phyloP scores from a whole-genome alignment of 2,113 vertebrate species.

The Chitala chitala region DNA sequence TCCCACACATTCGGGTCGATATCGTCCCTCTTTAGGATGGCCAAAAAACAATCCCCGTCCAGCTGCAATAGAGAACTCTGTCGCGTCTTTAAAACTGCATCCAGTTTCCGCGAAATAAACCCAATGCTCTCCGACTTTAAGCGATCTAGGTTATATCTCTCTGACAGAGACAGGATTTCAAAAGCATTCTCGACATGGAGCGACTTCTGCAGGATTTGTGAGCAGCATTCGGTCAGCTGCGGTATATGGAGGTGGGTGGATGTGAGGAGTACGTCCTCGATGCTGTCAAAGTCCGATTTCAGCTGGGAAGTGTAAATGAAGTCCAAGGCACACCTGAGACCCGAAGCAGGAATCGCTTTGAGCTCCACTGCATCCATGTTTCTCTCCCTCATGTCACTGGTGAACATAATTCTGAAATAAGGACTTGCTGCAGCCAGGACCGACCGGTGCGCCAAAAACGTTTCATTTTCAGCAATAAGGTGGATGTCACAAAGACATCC shows the following conservation, averaged over 20 bases:
- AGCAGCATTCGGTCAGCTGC: slow-evolving; percentile 25
- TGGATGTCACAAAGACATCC: slow-evolving; percentile 25
- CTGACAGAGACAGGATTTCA: slow-evolving; percentile 21
- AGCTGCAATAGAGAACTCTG: slow-evolving; percentile 18
- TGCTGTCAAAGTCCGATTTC: slow-evolving; percentile 12
- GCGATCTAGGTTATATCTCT: slow-evolving; percentile 10
- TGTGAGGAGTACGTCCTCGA: slow-evolving; percentile 22
- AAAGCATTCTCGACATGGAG: slow-evolving; percentile 20
- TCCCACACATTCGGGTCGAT: slow-evolving; percentile 16
- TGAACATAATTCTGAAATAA: slow-evolving; percentile 30
- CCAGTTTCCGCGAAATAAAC: slow-evolving; percentile 19
- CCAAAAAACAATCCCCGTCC: slow-evolving; percentile 6
- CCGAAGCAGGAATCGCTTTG: slow-evolving; percentile 23
- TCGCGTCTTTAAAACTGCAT: slow-evolving; percentile 7
- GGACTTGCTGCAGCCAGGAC: slow-evolving; percentile 23
- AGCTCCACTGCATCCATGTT: slow-evolving; percentile 23
- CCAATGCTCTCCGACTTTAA: slow-evolving; percentile 10
- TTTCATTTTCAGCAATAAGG: slow-evolving; percentile 15
- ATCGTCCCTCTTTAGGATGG: slow-evolving; percentile 23
- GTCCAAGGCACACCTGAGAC: slow-evolving; percentile 21
- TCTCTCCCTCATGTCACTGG: slow-evolving; percentile 24
- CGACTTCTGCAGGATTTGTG: slow-evolving; percentile 13
- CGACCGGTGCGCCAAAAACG: slow-evolving; percentile 24
- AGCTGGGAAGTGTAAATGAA: slow-evolving; percentile 28
- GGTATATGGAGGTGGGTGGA: slow-evolving; percentile 23